Evolutionary conservation across 1,140 invertebrate species (phyloP), one percentile per base, ranked within the genome.

Genomic region (Achroia grisella): DNA sequence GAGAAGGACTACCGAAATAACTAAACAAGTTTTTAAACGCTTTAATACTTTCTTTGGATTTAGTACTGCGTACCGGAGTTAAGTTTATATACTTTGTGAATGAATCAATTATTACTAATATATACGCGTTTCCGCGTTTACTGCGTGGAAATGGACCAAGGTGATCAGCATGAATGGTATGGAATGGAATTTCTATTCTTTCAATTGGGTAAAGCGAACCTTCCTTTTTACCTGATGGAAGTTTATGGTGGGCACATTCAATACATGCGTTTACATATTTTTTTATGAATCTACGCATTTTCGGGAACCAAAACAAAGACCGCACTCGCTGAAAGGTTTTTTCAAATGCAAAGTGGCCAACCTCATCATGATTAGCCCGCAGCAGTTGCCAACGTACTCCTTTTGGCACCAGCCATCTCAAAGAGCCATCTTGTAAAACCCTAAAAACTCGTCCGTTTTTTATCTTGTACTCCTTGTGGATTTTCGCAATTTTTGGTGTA

Each of bases 231-330:
- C 12, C 10, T 4, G 13, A 10, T 4, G 31, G 14, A 29, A 43
- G 52, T 44, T 69, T 58, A 10, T 39, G 31, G 43, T 51, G 58
- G 0, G 52, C 55, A 37, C 59, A 69, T 8, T 63, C 40, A 4
- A 69, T 32, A 48, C 65, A 66, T 0, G 56, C 47, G n/a, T 14
- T 15, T 1, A 62, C 48, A 13, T 61, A 62, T 34, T 69, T 66
- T 46, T 41, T 54, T 13, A 66, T 39, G 40, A 65, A 66, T 12
- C 32, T 29, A 2, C 39, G 27, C 53, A 66, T 61, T 43, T 49
- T 52, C 5, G 54, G 37, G 40, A 69, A 63, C 62, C 59, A 69
- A 47, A 46, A 56, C 32, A 28, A 30, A 10, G 39, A 53, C 33
- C 59, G 44, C 17, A 70, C 44, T 8, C 49, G 47, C 31, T 62